phyloP scores from a whole-genome alignment of 2,888 invertebrate species.

The Catocala fraxini region DNA sequence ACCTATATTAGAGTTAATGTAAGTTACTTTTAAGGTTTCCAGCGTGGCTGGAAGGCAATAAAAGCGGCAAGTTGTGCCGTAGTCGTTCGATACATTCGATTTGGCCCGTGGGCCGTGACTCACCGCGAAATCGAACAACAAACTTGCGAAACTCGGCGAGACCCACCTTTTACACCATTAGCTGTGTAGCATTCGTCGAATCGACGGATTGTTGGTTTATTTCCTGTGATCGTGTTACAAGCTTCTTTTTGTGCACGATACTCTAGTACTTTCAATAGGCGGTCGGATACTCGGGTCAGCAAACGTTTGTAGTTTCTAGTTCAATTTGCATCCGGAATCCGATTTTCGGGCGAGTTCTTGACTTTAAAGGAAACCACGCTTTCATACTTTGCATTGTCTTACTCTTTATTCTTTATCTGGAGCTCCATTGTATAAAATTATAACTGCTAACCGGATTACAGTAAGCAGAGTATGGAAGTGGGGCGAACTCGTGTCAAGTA shows the following conservation, averaged over 20 bases:
- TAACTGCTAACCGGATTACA: constrained; percentile 26
- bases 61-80: constrained; percentile 61
- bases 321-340: constrained; percentile 33
- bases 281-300: constrained; percentile 41
- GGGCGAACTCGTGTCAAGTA: constrained; percentile 29
- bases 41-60: constrained; percentile 61
- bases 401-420: constrained; percentile 15
- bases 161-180: constrained; percentile 54
- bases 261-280: constrained; percentile 36
- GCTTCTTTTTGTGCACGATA: constrained; percentile 35
- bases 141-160: constrained; percentile 63
- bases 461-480: constrained; percentile 26
- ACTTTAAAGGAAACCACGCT: constrained; percentile 31
- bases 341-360: constrained; percentile 19
- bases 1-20: constrained; percentile 55
- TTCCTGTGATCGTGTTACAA: constrained; percentile 50
- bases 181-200: constrained; percentile 58
- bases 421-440: constrained; percentile 22
- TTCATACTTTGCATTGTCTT: constrained; percentile 11
- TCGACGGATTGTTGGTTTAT: constrained; percentile 53
- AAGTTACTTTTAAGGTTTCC: constrained; percentile 69
- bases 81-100: constrained; percentile 65
- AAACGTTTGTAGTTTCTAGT: constrained; percentile 29
- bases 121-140: constrained; percentile 63
- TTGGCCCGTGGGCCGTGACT: constrained; percentile 62